Conservation (phyloP, 2,113 vertebrate species). For the Rhagologus leucostigma region DNA sequence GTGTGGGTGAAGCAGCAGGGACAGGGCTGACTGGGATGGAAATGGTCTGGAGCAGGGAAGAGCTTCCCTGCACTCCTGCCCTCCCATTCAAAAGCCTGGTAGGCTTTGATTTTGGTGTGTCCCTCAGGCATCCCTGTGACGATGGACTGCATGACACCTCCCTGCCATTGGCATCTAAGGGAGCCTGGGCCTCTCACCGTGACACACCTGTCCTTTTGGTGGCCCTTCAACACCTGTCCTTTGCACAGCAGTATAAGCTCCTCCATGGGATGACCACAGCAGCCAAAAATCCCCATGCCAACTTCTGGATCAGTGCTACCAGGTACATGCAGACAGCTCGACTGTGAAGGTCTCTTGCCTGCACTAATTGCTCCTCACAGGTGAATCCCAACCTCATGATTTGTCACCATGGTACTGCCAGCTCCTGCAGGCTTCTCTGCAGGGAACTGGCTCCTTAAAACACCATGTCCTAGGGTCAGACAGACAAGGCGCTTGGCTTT, state of each 20-base stretch:
- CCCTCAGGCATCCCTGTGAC: neutral
- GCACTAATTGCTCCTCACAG: neutral
- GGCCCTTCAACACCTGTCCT: neutral
- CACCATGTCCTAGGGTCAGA: neutral
- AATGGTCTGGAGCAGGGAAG: neutral
- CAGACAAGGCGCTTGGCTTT: neutral
- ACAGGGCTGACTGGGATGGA: neutral
- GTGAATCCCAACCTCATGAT: neutral
- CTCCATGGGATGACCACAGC: neutral
- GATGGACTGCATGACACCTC: neutral
- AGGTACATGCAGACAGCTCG: accelerated
- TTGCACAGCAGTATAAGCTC: neutral
- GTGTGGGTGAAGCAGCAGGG: neutral
- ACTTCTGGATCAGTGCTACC: neutral
- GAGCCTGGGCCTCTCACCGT: neutral
- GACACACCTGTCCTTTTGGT: neutral
- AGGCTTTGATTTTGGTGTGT: neutral
- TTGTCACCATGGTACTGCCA: neutral
- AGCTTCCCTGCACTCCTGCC: neutral
- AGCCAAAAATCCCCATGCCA: neutral
- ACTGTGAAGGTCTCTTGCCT: neutral
- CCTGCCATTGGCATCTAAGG: neutral
- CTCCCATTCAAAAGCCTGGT: neutral
- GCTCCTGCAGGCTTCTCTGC: neutral
- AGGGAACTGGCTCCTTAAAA: neutral